Evolutionary conservation across 2,113 vertebrate species (phyloP).

Genomic region (Leptobrachium leishanense): DNA sequence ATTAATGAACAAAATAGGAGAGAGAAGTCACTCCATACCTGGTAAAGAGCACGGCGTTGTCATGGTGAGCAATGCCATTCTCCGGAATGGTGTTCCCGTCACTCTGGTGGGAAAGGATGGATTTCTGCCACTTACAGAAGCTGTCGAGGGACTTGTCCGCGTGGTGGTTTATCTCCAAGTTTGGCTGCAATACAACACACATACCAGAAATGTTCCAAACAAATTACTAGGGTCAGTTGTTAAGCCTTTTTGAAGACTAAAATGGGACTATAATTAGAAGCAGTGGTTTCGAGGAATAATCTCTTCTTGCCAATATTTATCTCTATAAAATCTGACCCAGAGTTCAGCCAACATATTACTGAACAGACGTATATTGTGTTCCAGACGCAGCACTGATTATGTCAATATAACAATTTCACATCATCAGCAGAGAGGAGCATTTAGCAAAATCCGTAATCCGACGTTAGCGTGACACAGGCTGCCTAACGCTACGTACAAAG

Average conservation of each 20-base stretch:
- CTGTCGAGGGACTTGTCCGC: constrained; percentile 99
- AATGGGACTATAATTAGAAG: constrained; percentile 77
- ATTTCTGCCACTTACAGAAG: constrained; percentile 99
- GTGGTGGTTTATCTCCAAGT: constrained; percentile 98
- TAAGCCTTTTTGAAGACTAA: constrained; percentile 76
- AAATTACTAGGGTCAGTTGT: constrained; percentile 79
- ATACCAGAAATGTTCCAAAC: constrained; percentile 80
- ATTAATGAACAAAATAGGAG: background rate
- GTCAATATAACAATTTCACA: constrained; percentile 56
- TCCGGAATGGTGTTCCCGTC: constrained; percentile 98
- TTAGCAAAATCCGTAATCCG: constrained; percentile 56
- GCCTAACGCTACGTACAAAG: background rate
- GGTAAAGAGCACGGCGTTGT: constrained; percentile 98
- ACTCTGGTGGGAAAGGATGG: constrained; percentile 94
- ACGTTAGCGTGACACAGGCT: constrained; percentile 8
- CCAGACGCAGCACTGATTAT: constrained; percentile 61
- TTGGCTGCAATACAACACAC: constrained; percentile 87
- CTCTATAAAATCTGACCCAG: constrained; percentile 67
- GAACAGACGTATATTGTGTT: constrained; percentile 62
- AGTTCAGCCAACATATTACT: constrained; percentile 66
- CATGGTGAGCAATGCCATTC: constrained; percentile 98
- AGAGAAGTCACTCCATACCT: constrained; percentile 74
- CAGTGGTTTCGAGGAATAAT: constrained; percentile 77
- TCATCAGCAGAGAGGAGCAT: constrained; percentile 51
- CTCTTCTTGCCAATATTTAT: constrained; percentile 70